These are phyloP conservation scores for Odocoileus hemionus DNA, from an alignment of 2,113 vertebrate genomes.

Conservation along the genomic window DNA sequence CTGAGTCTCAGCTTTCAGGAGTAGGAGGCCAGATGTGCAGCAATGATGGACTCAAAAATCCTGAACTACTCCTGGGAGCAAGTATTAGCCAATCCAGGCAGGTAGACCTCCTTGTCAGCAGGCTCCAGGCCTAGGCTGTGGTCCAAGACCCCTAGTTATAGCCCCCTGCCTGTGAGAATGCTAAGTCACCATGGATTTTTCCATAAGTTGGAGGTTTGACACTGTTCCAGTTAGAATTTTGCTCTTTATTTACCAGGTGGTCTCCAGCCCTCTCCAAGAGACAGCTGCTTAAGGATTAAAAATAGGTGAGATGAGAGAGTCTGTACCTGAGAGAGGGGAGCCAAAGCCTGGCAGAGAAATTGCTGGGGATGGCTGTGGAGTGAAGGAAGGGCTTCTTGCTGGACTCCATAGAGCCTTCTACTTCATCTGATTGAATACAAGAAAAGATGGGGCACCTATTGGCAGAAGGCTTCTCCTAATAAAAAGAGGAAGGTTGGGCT, in stretches of 20 bases:
- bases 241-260: neutral
- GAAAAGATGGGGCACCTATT: neutral
- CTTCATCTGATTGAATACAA: neutral
- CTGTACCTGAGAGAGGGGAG: neutral
- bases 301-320: neutral
- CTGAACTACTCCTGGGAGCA: neutral
- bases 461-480: neutral
- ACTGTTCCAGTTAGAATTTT: slow-evolving; percentile 12
- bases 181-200: slow-evolving; percentile 59
- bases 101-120: neutral
- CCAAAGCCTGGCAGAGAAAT: neutral
- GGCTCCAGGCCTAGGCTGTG: neutral
- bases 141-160: neutral
- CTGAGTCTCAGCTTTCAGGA: neutral
- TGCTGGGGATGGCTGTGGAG: neutral
- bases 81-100: neutral
- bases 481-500: neutral
- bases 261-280: neutral
- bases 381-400: neutral
- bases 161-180: neutral
- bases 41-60: neutral
- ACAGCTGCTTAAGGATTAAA: neutral
- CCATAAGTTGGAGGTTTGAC: slow-evolving; percentile 58
- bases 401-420: neutral
- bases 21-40: neutral